Percentiles rank a stretch among this genome's conserved stretches.
These are phyloP conservation scores for Staurois parvus DNA, from an alignment of 2,797 vertebrate species.

Conservation along the genomic window DNA sequence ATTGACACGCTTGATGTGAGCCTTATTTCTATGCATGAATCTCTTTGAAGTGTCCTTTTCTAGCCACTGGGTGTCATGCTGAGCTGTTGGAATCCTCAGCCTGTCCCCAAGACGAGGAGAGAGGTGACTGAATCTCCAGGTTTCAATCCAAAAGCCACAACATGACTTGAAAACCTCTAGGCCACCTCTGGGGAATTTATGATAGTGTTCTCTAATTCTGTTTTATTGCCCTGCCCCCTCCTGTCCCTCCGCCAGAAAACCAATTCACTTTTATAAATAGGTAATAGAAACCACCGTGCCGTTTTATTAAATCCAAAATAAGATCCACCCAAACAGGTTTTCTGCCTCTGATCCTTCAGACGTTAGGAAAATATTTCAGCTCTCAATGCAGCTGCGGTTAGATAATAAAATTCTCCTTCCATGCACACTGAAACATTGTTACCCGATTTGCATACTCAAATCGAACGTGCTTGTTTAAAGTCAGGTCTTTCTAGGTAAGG, in stretches of 20 bases:
- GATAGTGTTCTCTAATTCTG: constrained; percentile 69
- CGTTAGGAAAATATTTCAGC: constrained; percentile 48
- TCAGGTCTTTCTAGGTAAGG: too few relatives aligned
- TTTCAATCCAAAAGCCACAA: constrained; percentile 74
- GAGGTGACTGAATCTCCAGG: constrained; percentile 72
- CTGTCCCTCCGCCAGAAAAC: constrained; percentile 38
- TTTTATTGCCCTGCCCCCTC: constrained; percentile 59
- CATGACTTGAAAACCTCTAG: constrained; percentile 74
- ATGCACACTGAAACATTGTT: constrained; percentile 25
- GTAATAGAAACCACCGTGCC: constrained; percentile 51
- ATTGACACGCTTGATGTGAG: constrained; percentile 78
- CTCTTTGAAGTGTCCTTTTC: constrained; percentile 66
- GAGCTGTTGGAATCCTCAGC: constrained; percentile 68
- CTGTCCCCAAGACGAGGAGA: constrained; percentile 67
- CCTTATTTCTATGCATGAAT: constrained; percentile 62
- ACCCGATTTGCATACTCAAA: background rate
- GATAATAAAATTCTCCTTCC: constrained; percentile 38
- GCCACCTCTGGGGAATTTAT: constrained; percentile 65
- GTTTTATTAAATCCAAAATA: constrained; percentile 57
- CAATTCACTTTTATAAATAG: constrained; percentile 46
- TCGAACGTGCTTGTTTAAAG: background rate
- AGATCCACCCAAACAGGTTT: constrained; percentile 54
- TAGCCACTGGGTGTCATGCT: constrained; percentile 70
- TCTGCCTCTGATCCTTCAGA: constrained; percentile 32
- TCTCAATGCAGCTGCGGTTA: constrained; percentile 32